These are phyloP conservation scores for Pristionchus pacificus DNA, from an alignment of 1,140 invertebrate species.

Conservation along the genomic window DNA sequence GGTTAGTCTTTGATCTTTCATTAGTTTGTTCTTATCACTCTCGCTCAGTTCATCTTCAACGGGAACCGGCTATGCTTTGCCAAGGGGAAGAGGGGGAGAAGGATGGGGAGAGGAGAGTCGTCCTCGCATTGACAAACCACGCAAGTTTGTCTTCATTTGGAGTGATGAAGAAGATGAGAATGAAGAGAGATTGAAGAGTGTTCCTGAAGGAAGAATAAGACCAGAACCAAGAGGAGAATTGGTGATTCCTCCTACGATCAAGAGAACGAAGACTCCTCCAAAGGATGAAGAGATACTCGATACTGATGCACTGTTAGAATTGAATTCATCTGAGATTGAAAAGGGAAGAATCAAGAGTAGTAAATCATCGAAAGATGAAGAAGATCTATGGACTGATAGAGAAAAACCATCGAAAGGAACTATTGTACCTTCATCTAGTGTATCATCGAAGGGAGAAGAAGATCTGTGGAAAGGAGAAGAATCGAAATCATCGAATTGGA, in stretches of 20 bases:
- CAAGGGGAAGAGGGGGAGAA: no score
- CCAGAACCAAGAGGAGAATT: no score
- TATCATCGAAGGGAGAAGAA: neutral
- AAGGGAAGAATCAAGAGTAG: neutral
- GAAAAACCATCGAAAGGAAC: no score
- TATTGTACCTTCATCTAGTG: neutral
- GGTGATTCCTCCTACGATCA: neutral
- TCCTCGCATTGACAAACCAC: no score
- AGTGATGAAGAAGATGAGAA: neutral
- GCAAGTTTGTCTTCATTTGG: neutral
- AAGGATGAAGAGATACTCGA: no score
- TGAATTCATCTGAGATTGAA: neutral
- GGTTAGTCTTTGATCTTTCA: no score
- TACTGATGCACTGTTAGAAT: neutral
- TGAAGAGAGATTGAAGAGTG: neutral
- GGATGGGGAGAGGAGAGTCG: no score
- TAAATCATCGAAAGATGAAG: neutral
- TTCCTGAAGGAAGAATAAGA: no score
- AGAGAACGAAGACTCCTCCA: neutral
- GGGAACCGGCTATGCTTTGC: no score
- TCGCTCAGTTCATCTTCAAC: neutral
- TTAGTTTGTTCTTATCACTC: no score
- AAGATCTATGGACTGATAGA: neutral
- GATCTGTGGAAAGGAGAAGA: neutral
- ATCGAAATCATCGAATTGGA: no score